Evolutionary conservation across 1,140 invertebrate genomes (phyloP).

Genomic region (Drosophila ironensis): DNA sequence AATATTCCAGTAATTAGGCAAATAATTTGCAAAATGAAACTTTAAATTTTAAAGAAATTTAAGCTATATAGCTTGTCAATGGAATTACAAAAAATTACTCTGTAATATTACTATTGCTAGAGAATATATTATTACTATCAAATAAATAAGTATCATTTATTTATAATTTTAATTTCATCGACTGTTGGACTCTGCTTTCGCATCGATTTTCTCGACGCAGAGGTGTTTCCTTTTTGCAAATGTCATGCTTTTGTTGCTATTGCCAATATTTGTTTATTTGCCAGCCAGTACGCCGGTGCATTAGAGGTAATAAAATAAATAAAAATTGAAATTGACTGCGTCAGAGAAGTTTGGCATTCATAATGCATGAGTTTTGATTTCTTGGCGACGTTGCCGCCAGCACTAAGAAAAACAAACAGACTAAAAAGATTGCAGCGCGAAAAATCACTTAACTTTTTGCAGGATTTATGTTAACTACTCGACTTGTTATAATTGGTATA

Average conservation of each 20-base stretch:
- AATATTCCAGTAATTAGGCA: too few relatives aligned
- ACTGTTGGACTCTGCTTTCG: too few relatives aligned
- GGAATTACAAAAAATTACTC: too few relatives aligned
- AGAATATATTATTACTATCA: too few relatives aligned
- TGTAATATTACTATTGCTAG: too few relatives aligned
- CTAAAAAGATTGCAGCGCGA: slow-evolving; percentile 38
- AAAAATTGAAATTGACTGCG: slow-evolving; percentile 79
- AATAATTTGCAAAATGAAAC: too few relatives aligned
- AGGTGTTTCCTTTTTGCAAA: slow-evolving; percentile 40
- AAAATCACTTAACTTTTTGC: slow-evolving; percentile 71
- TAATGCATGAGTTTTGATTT: slow-evolving; percentile 81
- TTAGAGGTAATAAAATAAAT: slow-evolving; percentile 79
- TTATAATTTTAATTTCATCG: too few relatives aligned
- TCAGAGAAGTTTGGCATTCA: slow-evolving; percentile 78
- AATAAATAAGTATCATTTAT: too few relatives aligned
- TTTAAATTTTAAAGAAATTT: too few relatives aligned
- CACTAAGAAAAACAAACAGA: slow-evolving; percentile 10
- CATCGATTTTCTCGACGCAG: slow-evolving; percentile 26
- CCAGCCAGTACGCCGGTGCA: slow-evolving; percentile 67
- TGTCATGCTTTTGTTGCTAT: slow-evolving; percentile 54
- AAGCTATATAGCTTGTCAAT: too few relatives aligned
- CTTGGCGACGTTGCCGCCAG: slow-evolving; percentile 56
- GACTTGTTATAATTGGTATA: slow-evolving; percentile 81
- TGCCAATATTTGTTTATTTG: slow-evolving; percentile 76
- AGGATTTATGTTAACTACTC: slow-evolving; percentile 79